Conservation (phyloP, 2,113 vertebrate species). For the Otus sunia region DNA sequence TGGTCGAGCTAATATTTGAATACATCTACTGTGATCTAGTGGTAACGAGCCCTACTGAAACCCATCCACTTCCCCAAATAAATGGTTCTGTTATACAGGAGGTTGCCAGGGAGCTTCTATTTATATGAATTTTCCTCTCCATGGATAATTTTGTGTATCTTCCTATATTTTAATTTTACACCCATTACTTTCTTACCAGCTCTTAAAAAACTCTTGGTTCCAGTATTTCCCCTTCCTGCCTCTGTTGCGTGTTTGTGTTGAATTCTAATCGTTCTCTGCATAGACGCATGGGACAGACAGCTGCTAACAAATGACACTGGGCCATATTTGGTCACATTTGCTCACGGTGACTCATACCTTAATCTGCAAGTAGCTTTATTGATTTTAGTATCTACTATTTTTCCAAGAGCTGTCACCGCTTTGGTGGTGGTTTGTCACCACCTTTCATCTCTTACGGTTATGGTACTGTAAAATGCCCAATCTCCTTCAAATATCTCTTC, state of each 20-base stretch:
- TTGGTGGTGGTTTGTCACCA: constrained; percentile 41
- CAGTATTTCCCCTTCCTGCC: neutral
- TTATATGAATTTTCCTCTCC: constrained; percentile 60
- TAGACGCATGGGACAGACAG: neutral
- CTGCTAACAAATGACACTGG: constrained; percentile 43
- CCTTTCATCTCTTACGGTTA: constrained; percentile 5
- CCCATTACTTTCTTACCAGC: constrained; percentile 39
- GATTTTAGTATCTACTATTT: constrained; percentile 59
- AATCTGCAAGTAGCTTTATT: constrained; percentile 59
- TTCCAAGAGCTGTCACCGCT: constrained; percentile 42
- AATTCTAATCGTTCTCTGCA: constrained; percentile 1
- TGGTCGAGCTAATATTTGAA: neutral
- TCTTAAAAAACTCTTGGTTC: constrained; percentile 27
- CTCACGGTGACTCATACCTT: constrained; percentile 45
- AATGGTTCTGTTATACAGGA: constrained; percentile 41
- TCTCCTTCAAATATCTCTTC: neutral
- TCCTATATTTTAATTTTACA: constrained; percentile 67
- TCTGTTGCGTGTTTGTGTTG: constrained; percentile 3
- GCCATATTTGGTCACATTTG: constrained; percentile 44
- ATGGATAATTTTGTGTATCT: constrained; percentile 52
- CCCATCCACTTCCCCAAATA: constrained; percentile 43
- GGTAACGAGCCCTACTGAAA: constrained; percentile 39
- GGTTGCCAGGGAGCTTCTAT: constrained; percentile 70
- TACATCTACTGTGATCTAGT: constrained; percentile 6
- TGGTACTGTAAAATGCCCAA: neutral